phyloP scores from a whole-genome alignment of 2,888 invertebrate genomes.

The Ochropleura leucogaster region DNA sequence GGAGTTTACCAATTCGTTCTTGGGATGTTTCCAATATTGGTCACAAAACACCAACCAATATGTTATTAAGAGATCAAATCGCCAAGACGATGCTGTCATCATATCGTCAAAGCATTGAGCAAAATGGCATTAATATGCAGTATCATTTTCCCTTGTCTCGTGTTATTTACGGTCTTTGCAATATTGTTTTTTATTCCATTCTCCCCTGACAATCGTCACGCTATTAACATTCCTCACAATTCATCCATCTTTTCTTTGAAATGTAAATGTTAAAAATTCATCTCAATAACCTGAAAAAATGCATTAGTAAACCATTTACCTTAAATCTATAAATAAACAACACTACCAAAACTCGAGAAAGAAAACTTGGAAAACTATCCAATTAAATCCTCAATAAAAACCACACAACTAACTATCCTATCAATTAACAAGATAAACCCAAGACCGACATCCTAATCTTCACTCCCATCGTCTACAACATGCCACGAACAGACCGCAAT shows the following conservation, averaged over 20 bases:
- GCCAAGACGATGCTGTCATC: no score
- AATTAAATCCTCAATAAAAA: slow-evolving; percentile 12
- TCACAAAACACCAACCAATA: no score
- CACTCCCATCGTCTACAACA: slow-evolving; percentile 45
- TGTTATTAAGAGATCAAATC: neutral
- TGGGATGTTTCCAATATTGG: neutral
- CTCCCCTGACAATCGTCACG: no score
- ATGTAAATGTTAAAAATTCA: no score
- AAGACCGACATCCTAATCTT: slow-evolving; percentile 38
- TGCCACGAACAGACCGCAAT: slow-evolving; percentile 42
- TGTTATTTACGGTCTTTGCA: no score
- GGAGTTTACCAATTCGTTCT: neutral
- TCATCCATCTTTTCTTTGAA: no score
- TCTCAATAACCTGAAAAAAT: neutral
- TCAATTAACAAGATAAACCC: slow-evolving; percentile 49
- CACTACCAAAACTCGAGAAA: neutral
- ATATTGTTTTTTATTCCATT: no score
- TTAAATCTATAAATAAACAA: neutral
- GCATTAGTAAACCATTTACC: neutral
- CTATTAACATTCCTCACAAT: no score
- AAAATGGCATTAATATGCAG: neutral
- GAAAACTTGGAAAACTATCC: neutral
- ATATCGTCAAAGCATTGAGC: neutral
- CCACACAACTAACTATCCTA: neutral
- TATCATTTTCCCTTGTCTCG: no score